A percentile compares a stretch with the other conserved stretches of the same genome.
Evolutionary conservation across 2,113 vertebrate species (phyloP).

Genomic region (Dryoscopus gambensis): DNA sequence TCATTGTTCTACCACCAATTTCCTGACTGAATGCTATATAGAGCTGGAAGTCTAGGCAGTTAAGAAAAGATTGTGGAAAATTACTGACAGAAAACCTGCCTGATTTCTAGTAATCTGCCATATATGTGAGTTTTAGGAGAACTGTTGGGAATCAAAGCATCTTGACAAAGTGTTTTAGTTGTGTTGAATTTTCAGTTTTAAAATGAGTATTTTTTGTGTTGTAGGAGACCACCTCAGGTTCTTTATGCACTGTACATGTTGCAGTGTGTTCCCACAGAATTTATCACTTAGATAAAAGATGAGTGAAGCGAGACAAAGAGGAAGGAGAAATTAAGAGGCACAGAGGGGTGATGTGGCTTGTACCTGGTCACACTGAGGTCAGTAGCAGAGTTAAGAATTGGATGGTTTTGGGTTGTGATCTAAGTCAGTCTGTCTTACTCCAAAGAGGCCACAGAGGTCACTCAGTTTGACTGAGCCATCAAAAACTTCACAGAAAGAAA

Average conservation of each 20-base stretch:
- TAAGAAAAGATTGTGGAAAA: background rate
- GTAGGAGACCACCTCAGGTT: background rate
- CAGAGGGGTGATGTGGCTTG: background rate
- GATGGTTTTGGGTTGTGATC: background rate
- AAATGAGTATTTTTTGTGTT: background rate
- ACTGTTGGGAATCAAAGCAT: background rate
- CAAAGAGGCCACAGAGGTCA: background rate
- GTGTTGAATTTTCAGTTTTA: background rate
- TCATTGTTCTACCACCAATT: background rate
- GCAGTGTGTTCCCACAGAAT: background rate
- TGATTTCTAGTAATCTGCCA: background rate
- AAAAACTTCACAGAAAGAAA: background rate
- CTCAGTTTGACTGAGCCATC: background rate
- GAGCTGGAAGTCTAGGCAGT: background rate
- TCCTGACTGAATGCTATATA: background rate
- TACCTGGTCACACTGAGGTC: background rate
- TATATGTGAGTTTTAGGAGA: background rate
- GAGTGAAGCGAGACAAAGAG: background rate
- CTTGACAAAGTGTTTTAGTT: background rate
- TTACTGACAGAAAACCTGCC: background rate
- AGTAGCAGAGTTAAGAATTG: background rate
- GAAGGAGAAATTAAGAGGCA: conserved; percentile 7
- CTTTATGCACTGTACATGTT: background rate
- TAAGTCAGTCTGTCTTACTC: background rate
- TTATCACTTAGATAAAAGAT: conserved; percentile 13